Percentiles rank a stretch among this genome's conserved stretches.
Evolutionary conservation across 2,113 vertebrate species (phyloP).

Genomic region (Excalfactoria chinensis): DNA sequence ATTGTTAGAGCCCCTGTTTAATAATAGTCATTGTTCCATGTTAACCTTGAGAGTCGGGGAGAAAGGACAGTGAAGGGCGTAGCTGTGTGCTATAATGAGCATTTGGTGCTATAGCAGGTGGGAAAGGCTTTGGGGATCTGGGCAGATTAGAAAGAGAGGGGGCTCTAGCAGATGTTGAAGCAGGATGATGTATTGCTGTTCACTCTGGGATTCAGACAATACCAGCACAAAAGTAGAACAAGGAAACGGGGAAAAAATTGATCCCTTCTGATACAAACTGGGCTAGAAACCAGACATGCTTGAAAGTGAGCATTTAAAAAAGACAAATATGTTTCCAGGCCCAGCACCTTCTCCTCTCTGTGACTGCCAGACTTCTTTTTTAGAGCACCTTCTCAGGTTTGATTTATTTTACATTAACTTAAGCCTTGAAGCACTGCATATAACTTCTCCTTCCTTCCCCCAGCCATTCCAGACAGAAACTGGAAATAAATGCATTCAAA

Average conservation of each 20-base stretch:
- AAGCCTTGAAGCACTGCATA: not conserved
- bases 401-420: conserved; percentile 55
- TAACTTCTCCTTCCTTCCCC: not conserved
- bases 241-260: conserved; percentile 74
- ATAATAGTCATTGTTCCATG: conserved; percentile 85
- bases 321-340: conserved; percentile 69
- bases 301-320: conserved; percentile 74
- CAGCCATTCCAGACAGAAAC: not conserved
- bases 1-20: conserved; percentile 74
- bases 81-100: conserved; percentile 84
- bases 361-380: conserved; percentile 54
- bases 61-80: conserved; percentile 81
- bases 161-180: conserved; percentile 86
- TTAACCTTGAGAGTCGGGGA: conserved; percentile 83
- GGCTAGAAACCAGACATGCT: conserved; percentile 74
- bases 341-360: conserved; percentile 34
- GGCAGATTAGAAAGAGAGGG: conserved; percentile 83
- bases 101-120: conserved; percentile 84
- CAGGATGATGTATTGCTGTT: conserved; percentile 84
- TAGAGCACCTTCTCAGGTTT: conserved; percentile 52
- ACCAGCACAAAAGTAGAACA: conserved; percentile 80
- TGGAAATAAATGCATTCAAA: not conserved
- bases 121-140: conserved; percentile 86
- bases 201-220: conserved; percentile 86
- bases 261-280: conserved; percentile 77